These are phyloP conservation scores for Tachina lurida DNA, from an alignment of 2,888 invertebrate genomes.

Conservation along the genomic window DNA sequence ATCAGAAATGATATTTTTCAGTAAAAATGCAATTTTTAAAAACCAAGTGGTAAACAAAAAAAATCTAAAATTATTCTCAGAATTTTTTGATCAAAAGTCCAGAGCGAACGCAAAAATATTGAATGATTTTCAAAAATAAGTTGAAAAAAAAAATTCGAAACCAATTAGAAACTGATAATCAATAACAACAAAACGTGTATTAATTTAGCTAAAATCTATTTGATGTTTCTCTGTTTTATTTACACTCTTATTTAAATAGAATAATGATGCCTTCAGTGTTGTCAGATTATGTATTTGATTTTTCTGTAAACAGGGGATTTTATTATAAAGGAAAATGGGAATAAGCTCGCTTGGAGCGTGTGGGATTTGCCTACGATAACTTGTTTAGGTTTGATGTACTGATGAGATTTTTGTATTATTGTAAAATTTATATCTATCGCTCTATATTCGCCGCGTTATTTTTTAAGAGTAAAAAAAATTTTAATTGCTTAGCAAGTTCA, in stretches of 20 bases:
- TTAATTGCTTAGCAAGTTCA: no score
- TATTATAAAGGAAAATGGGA: no score
- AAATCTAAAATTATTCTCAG: constrained; percentile 22
- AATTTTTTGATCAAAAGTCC: constrained; percentile 36
- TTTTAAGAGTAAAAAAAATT: no score
- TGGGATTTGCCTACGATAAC: no score
- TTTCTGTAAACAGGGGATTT: no score
- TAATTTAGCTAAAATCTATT: neutral
- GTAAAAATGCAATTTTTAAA: neutral
- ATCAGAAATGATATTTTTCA: neutral
- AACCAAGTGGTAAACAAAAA: constrained; percentile 12
- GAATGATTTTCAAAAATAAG: neutral
- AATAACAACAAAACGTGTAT: neutral
- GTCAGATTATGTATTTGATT: neutral
- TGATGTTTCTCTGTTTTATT: neutral
- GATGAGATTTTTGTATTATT: no score
- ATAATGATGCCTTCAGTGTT: neutral
- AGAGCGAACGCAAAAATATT: neutral
- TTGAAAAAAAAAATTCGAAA: neutral
- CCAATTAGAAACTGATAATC: constrained; percentile 26
- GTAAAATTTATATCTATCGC: no score
- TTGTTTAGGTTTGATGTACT: no score
- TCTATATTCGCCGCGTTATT: no score
- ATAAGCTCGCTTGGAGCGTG: no score
- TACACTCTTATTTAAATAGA: neutral